Percentiles rank a stretch among this genome's conserved stretches.
Conservation (phyloP, 2,797 vertebrate genomes). For the Atherinosoma microstoma region DNA sequence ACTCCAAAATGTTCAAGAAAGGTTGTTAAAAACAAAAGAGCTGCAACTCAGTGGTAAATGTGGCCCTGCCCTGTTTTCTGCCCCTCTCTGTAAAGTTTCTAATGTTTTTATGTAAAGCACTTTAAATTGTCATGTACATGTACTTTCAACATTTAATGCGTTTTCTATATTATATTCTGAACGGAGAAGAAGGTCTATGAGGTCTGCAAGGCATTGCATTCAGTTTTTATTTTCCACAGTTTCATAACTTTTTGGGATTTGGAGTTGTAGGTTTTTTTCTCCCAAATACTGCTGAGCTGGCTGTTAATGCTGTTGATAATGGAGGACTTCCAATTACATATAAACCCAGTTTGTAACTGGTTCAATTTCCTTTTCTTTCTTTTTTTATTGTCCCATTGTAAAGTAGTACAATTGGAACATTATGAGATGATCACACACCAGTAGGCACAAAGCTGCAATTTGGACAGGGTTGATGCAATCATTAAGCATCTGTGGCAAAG, state of each 20-base stretch:
- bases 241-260: background rate
- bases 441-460: constrained; percentile 7
- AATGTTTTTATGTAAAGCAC: too few relatives aligned
- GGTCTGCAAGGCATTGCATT: too few relatives aligned
- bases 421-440: constrained; percentile 13
- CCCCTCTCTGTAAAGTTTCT: too few relatives aligned
- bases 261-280: background rate
- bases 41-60: too few relatives aligned
- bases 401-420: constrained; percentile 8
- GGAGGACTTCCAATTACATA: constrained; percentile 49
- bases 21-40: too few relatives aligned
- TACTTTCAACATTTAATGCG: too few relatives aligned
- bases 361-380: constrained; percentile 32
- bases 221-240: too few relatives aligned
- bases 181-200: too few relatives aligned
- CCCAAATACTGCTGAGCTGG: constrained; percentile 47
- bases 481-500: background rate
- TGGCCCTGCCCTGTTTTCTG: too few relatives aligned
- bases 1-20: too few relatives aligned
- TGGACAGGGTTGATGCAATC: background rate
- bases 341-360: constrained; percentile 62
- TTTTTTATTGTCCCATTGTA: background rate
- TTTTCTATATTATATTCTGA: too few relatives aligned
- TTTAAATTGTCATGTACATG: too few relatives aligned
- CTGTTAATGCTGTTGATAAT: constrained; percentile 9